Base-by-base conservation (phyloP, 2,797 vertebrate genomes). In the Coregonus ussuriensis region DNA sequence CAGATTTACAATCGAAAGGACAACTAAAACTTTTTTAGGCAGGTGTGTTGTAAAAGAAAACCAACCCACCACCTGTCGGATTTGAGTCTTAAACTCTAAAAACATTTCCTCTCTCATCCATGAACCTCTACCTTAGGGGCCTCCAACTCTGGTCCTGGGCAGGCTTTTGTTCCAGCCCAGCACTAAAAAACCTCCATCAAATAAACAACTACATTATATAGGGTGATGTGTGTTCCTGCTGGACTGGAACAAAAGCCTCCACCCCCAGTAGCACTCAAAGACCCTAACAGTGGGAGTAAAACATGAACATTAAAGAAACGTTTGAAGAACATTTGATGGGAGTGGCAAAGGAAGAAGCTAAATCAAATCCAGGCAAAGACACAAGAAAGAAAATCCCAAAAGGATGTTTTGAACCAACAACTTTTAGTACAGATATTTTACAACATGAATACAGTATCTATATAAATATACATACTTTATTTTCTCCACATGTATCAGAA, bases 1-100 rank as follows among this genome's bases (percentile, higher is more conserved):
- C 93, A 95, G 91, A 95, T 93, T 95, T 96, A 96, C 96, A 96
- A 95, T 88, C 93, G 92, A 87, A 95, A 96, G 94, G 94, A 97
- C 95, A 94, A 95, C 93, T 93, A 92, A 95, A 95, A 93, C 95
- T 95, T 96, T 95, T 95, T 97, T 93, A 91, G 89, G 90, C 92
- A 94, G 93, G 91, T 63, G 87, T 75, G 83, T 84, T 86, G 84
- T 77, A 76, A 77, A 25, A 52, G 15, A 70, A 29, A 21, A 71
- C 56, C 85, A 85, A 90, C 29, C 25, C 82, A 21, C 79, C 89
- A 84, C 90, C 91, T 94, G 92, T 91, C 81, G 86, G 91, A 90
- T 91, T 86, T 75, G 75, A 77, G 74, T 62, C 70, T 77, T 79
- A 74, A 77, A 77, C 68, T 82, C 72, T 71, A 71, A 83, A 77